A percentile compares a stretch with the other conserved stretches of the same genome.
Evolutionary conservation across 2,888 invertebrate genomes (phyloP).

Genomic region (Xestobium rufovillosum): DNA sequence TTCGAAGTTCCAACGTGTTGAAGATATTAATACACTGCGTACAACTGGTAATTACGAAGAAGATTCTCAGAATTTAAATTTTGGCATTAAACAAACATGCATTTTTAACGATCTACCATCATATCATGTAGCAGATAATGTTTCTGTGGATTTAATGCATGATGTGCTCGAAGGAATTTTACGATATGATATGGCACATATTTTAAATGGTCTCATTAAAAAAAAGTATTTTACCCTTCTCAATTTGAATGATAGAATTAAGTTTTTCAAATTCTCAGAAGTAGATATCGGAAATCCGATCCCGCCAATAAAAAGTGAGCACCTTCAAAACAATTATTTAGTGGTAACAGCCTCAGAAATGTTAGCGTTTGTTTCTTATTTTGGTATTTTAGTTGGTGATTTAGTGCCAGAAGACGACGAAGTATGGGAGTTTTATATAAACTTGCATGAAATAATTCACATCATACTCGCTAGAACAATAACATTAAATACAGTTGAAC

Average conservation of each 20-base stretch:
- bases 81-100: constrained; percentile 8
- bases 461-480: constrained; percentile 6
- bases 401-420: constrained; percentile 10
- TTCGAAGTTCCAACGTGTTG: constrained; percentile 4
- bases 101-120: constrained; percentile 2
- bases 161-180: constrained; percentile 14
- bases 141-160: constrained; percentile 14
- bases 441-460: constrained; percentile 6
- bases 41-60: constrained; percentile 4
- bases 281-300: constrained; percentile 10
- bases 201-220: not conserved
- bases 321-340: constrained; percentile 6
- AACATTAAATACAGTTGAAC: constrained; percentile 4
- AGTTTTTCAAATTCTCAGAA: constrained; percentile 8
- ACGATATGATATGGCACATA: constrained; percentile 14
- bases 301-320: constrained; percentile 3
- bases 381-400: constrained; percentile 10
- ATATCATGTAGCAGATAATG: constrained; percentile 13
- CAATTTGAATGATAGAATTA: constrained; percentile 7
- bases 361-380: constrained; percentile 5
- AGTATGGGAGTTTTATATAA: constrained; percentile 6
- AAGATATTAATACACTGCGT: constrained; percentile 5
- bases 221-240: constrained; percentile 7
- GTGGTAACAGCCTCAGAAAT: constrained; percentile 7
- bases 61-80: not conserved